phyloP scores from a whole-genome alignment of 2,113 vertebrate genomes.

The Phaethon lepturus region DNA sequence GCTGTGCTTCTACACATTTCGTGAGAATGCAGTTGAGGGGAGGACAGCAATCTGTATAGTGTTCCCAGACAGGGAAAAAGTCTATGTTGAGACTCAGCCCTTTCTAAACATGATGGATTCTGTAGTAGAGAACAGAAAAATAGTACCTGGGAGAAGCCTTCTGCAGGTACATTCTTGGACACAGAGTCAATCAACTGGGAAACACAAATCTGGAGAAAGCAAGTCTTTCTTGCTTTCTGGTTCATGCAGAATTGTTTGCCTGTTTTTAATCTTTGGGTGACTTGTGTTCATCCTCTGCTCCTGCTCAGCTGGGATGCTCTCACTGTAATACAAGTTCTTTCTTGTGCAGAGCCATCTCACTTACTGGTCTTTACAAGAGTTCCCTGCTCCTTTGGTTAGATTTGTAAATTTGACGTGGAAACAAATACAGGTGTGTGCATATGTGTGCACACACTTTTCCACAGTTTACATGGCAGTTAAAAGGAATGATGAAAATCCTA shows the following conservation, averaged over 20 bases:
- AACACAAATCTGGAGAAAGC: not conserved
- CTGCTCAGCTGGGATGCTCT: not conserved
- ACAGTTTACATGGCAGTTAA: not conserved
- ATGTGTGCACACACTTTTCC: not conserved
- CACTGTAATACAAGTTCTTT: not conserved
- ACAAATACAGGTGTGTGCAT: not conserved
- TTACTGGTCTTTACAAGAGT: not conserved
- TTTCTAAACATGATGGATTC: not conserved
- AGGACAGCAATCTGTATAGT: not conserved
- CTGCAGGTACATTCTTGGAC: not conserved
- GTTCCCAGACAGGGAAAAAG: not conserved
- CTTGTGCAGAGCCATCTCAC: not conserved
- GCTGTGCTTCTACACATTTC: not conserved
- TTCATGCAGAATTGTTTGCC: not conserved
- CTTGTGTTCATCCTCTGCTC: not conserved
- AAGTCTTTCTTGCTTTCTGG: not conserved
- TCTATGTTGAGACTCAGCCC: not conserved
- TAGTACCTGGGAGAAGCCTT: not conserved
- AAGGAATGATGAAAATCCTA: constrained; percentile 24
- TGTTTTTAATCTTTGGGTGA: not conserved
- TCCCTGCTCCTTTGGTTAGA: not conserved
- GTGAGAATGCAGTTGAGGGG: not conserved
- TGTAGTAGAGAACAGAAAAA: not conserved
- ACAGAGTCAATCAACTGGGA: not conserved
- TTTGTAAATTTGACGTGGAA: not conserved